Conservation (phyloP, 2,113 vertebrate genomes). For the Acanthochromis polyacanthus region DNA sequence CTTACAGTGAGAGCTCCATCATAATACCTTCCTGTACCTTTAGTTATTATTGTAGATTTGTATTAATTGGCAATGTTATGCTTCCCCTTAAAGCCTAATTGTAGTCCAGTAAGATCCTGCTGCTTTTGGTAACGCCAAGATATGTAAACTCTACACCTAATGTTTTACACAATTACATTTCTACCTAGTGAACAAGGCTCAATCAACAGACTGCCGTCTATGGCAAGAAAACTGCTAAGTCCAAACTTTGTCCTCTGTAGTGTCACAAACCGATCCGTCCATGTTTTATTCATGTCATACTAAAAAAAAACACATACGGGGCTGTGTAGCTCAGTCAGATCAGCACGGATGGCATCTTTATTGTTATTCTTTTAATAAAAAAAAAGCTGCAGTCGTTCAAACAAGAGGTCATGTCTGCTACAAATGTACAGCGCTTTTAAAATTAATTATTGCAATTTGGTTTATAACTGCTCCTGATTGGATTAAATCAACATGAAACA, state of each 20-base stretch:
- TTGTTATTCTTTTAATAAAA: constrained; percentile 43
- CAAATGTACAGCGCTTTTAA: constrained; percentile 39
- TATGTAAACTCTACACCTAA: too few species aligned
- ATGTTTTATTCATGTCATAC: constrained; percentile 46
- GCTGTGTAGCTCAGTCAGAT: constrained; percentile 30
- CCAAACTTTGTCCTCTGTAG: not conserved
- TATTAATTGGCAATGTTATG: too few species aligned
- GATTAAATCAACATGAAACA: constrained; percentile 60
- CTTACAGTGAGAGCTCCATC: too few species aligned
- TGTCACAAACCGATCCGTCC: constrained; percentile 28
- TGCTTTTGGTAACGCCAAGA: too few species aligned
- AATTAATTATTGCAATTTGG: constrained; percentile 58
- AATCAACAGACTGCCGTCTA: too few species aligned
- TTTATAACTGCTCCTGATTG: constrained; percentile 54
- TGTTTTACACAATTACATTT: too few species aligned
- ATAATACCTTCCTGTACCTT: too few species aligned
- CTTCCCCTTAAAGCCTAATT: too few species aligned
- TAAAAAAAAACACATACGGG: constrained; percentile 6
- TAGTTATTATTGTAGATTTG: too few species aligned
- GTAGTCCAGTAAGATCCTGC: too few species aligned
- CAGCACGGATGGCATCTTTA: constrained; percentile 31
- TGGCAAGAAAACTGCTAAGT: too few species aligned
- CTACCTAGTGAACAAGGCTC: too few species aligned
- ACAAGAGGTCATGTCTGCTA: constrained; percentile 42
- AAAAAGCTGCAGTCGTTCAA: constrained; percentile 32